Evolutionary conservation across 2,888 invertebrate species (phyloP), one percentile per base, ranked within the genome.

Genomic region (Melanchra persicariae): DNA sequence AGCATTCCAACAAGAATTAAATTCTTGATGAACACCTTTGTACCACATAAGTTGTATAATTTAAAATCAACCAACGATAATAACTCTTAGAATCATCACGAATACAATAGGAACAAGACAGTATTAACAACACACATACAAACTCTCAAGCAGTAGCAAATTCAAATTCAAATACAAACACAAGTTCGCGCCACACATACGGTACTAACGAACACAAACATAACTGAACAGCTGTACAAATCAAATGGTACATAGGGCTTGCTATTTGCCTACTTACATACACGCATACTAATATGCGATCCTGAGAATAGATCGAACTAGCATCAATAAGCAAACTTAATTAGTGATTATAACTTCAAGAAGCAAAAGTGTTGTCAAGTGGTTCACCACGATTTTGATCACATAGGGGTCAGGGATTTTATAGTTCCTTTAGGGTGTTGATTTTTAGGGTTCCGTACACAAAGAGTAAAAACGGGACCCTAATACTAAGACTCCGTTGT

Each of bases 151-250:
- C 12, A 55, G 17, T 26, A 51, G 15, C 47, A 43, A 71, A 65
- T 58, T n/a, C 47, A 43, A 71, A 65, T 58, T n/a, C 57, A 52
- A 73, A 62, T 49, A 63, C 51, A 54, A 58, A 64, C 59, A 61
- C 8, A 51, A 58, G 43, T 58, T 62, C 12, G 26, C 43, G 19
- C 22, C 17, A 66, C 19, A 47, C 60, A 45, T 45, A 60, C 30
- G 40, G 17, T 51, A 19, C 47, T 40, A 54, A 54, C 43, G 52
- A 72, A 72, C 59, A 66, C 61, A 73, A 77, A 66, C 59, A 55
- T 15, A 71, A 47, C 87, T 86, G 76, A 37, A 37, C 85, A 86
- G 80, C 85, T 83, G 88, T 87, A 85, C 79, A 82, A 84, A 77
- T 86, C 85, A 83, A 86, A 88, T 84, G 37, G 37, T 37, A 17